Percentiles rank a stretch among this genome's conserved stretches.
phyloP scores from a whole-genome alignment of 2,113 vertebrate species.

The Microcebus ravelobensis region DNA sequence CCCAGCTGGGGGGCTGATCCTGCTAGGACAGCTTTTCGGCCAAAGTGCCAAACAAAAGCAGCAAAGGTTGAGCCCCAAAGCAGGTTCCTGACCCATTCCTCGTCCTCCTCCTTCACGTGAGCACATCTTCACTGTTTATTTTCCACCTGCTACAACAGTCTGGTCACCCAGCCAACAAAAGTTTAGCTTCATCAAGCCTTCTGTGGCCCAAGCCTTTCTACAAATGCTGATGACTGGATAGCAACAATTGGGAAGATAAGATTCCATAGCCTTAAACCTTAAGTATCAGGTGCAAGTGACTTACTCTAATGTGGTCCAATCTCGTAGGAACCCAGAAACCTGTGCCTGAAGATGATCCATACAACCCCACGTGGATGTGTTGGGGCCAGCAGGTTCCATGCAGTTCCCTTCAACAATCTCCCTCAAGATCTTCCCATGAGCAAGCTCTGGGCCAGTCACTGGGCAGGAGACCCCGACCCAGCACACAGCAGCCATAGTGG shows the following conservation, averaged over 20 bases:
- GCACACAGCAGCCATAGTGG: rapidly evolving
- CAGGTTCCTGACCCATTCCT: background rate
- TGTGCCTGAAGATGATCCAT: background rate
- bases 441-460: background rate
- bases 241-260: background rate
- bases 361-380: background rate
- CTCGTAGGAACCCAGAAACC: background rate
- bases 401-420: background rate
- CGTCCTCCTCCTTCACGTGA: background rate
- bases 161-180: background rate
- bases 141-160: background rate
- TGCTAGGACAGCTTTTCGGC: background rate
- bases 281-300: background rate
- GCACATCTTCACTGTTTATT: background rate
- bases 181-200: background rate
- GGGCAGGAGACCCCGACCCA: background rate
- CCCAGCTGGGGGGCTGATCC: background rate
- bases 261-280: background rate
- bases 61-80: background rate
- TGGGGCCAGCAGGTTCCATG: background rate
- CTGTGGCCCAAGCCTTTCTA: background rate
- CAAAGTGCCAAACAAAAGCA: background rate
- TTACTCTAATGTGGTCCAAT: background rate
- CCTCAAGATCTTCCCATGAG: background rate
- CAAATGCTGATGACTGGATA: background rate